Base-by-base conservation (phyloP, 2,888 invertebrate genomes). In the Lasioglossum lativentre region DNA sequence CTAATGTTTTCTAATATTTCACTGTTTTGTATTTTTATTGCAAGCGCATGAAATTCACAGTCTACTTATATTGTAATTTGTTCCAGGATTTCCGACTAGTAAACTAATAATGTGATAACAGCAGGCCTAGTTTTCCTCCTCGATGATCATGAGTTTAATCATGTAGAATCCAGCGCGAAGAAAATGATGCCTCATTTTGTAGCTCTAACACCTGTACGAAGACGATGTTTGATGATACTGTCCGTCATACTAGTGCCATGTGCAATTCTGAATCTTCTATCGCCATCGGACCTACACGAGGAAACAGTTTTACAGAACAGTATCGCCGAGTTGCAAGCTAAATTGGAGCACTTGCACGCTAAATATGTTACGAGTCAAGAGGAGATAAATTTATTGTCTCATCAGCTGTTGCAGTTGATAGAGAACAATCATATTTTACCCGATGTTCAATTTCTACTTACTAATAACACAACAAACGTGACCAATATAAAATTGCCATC, bases 311-410 rank as follows among this genome's bases (percentile, higher is more conserved):
- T 94, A 38, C 95, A 95, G 76, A 95, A 93, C 56, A 93, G 97
- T 74, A 95, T 98, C 89, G 97, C 97, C 6, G 97, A 98, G 91
- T 96, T 98, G 91, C 97, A 98, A 93, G 97, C 97, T 83, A 97
- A 97, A 85, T 95, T 98, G 71, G 97, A 97, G 93, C 97, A 97
- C 93, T 95, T 98, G 70, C 97, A 98, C 93, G 96, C 97, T 30
- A 97, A 98, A 96, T 98, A 98, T 94, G 96, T 97, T 38, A 96
- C 97, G 5, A 96, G 97, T 19, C 97, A 97, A 93, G 97, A 97
- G 94, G 98, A 98, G 93, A 96, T 98, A 12, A 96, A 97, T 85
- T 95, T 97, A 81, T 95, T 98, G 40, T 96, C 97, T 0, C 97
- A 97, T 92, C 97, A 97, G 92, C 95, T 97, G 83, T 87, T 95